phyloP scores from a whole-genome alignment of 1,140 invertebrate genomes.

The Penaeus vannamei region DNA sequence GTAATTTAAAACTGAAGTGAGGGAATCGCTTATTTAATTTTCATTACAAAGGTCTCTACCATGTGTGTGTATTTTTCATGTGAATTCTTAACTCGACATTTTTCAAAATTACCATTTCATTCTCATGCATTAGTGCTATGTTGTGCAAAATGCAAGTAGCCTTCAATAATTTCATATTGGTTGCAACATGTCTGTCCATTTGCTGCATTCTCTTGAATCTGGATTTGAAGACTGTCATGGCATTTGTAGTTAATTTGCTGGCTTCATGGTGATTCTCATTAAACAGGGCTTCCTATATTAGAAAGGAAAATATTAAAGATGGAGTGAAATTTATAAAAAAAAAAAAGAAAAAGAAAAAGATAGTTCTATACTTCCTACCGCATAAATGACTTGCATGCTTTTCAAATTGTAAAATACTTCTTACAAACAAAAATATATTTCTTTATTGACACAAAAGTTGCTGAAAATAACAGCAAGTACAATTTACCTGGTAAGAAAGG shows the following conservation, averaged over 20 bases:
- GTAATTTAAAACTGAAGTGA: neutral
- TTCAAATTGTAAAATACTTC: too few relatives aligned
- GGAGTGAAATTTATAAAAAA: too few relatives aligned
- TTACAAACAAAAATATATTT: too few relatives aligned
- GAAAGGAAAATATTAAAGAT: too few relatives aligned
- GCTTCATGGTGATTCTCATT: conserved; percentile 36
- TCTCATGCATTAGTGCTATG: conserved; percentile 25
- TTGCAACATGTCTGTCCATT: conserved; percentile 1
- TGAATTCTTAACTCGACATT: neutral
- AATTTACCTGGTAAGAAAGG: conserved; percentile 20
- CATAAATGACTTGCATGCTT: too few relatives aligned
- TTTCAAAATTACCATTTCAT: conserved; percentile 19
- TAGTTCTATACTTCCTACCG: too few relatives aligned
- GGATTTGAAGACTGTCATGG: conserved; percentile 34
- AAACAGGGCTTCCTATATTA: conserved; percentile 27
- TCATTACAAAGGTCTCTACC: neutral
- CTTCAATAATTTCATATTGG: neutral
- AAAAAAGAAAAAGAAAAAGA: too few relatives aligned
- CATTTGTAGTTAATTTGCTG: conserved; percentile 16
- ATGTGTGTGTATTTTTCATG: too few relatives aligned
- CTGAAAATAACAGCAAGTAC: neutral
- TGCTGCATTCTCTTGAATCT: conserved; percentile 25
- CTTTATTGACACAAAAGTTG: neutral
- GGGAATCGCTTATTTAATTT: neutral
- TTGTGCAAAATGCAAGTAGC: conserved; percentile 40